Evolutionary conservation across 37 sponge, comb jelly and placozoan species (phyloP), one percentile per base, ranked within the genome.

Genomic region (Chondrosia reniformis): DNA sequence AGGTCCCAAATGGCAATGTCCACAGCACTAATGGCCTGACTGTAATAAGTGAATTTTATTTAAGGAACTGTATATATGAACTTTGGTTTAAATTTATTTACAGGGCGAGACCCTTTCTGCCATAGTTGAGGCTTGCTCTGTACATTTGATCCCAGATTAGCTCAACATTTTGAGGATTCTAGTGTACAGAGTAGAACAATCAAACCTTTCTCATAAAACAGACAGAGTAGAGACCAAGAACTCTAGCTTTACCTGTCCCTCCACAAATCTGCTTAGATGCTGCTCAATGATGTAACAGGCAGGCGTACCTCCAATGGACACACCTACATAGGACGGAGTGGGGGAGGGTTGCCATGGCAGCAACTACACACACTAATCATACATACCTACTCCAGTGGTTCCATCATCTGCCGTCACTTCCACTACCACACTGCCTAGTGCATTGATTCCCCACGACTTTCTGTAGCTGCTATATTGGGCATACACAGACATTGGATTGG

Each of bases 101-200:
- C 91, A 93, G 15, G 33, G 94, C 84, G 0, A 93, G 65, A 55
- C 94, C 94, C 66, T 89, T 93, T 19, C 94, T 66, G 21, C 94
- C 94, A 77, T 93, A 93, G 87, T 93, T 93, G 46, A 93, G 46
- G 21, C 89, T 93, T 28, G 81, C 63, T 1, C 84, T 76, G 45
- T 67, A 93, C 94, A 93, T 93, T 71, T 93, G 94, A 58, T 93
- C 94, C 94, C 94, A 93, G 40, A 93, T 93, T 31, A 93, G 79
- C 74, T 93, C 94, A 8, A 93, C 65, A 76, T 93, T 80, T 0
- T 75, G 2, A 30, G 89, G 89, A 41, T 88, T 80, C 82, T 83
- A 63, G 22, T 13, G 2, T 10, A 34, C 24, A 15, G 30, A 34
- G 31, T 38, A 79, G 15, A n/a, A n/a, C n/a, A n/a, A n/a, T n/a